Base-by-base conservation (phyloP, 2,113 vertebrate genomes). In the Furnarius figulus region DNA sequence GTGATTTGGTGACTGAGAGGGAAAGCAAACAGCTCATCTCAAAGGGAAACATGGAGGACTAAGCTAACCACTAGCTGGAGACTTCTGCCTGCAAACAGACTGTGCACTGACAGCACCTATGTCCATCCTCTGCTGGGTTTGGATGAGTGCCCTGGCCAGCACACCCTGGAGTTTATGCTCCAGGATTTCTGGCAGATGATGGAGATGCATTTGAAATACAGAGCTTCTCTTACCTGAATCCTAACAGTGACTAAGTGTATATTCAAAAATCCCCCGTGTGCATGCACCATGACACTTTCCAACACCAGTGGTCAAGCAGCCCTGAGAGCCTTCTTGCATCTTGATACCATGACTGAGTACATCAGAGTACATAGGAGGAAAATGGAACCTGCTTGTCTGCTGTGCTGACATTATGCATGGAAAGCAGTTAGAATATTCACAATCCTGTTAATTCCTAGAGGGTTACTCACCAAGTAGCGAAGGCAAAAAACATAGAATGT, bases 241-340 rank as follows among this genome's bases (percentile, higher is more conserved):
- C 37, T 23, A 46, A 39, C 33, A 73, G 40, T 10, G 65, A 76
- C 22, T 33, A 66, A 73, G 8, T 8, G 5, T 12, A 9, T 5
- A 10, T 44, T 78, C 28, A 49, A n/a, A 33, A 55, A 5, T 5
- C 5, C 18, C 12, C 40, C 14, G 2, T 4, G 23, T 46, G 8
- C 37, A 16, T 2, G 10, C 46, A 46, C 10, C 28, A 3, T 0
- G 5, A 7, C 1, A 12, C 30, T 62, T 40, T 50, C 35, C 44
- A 12, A 40, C 1, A 2, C 28, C 24, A 31, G 27, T 0, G 4
- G 15, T 39, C 46, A 17, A 58, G 46, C 35, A 72, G 23, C 47
- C 19, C 47, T 1, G 9, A 66, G 35, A 84, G 8, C 33, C 33
- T 37, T 2, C 0, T 6, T 65, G 31, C 40, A 18, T 37, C 72